Percentiles rank a stretch among this genome's conserved stretches.
These are phyloP conservation scores for Andrena minutula DNA, from an alignment of 2,888 invertebrate genomes.

Conservation along the genomic window DNA sequence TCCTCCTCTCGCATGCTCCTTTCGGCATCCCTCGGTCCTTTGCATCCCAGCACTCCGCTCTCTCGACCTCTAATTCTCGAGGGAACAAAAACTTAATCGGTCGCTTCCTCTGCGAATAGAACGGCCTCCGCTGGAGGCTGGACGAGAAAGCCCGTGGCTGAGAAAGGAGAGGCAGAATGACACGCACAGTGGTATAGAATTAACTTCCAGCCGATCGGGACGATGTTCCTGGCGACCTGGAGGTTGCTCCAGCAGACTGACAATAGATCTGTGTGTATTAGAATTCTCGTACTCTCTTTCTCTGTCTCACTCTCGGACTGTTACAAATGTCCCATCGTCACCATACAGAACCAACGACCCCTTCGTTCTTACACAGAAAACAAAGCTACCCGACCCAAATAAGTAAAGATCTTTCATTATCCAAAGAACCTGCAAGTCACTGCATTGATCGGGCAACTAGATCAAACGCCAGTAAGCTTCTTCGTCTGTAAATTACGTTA, in stretches of 20 bases:
- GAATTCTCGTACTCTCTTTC: too few species aligned
- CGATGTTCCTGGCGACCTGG: neutral
- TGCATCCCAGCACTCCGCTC: constrained; percentile 47
- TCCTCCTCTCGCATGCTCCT: constrained; percentile 33
- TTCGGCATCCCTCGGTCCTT: constrained; percentile 44
- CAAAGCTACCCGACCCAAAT: too few species aligned
- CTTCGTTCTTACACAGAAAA: too few species aligned
- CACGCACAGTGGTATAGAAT: constrained; percentile 38
- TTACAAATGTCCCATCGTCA: too few species aligned
- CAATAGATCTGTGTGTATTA: constrained; percentile 1
- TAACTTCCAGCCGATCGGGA: constrained; percentile 38
- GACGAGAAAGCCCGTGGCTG: constrained; percentile 3
- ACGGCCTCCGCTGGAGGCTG: constrained; percentile 41
- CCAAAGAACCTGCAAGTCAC: too few species aligned
- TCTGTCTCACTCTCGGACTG: too few species aligned
- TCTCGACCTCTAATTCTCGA: constrained; percentile 79
- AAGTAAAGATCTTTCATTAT: too few species aligned
- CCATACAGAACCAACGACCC: too few species aligned
- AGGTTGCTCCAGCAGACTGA: constrained; percentile 1
- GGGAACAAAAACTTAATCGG: constrained; percentile 83
- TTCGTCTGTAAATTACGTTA: constrained; percentile 15
- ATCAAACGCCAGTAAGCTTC: neutral
- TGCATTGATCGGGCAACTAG: too few species aligned
- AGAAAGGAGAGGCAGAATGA: constrained; percentile 32
- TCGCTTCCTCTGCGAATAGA: constrained; percentile 78